Base-by-base conservation (phyloP, 2,888 invertebrate genomes). In the Eupithecia vulgata region DNA sequence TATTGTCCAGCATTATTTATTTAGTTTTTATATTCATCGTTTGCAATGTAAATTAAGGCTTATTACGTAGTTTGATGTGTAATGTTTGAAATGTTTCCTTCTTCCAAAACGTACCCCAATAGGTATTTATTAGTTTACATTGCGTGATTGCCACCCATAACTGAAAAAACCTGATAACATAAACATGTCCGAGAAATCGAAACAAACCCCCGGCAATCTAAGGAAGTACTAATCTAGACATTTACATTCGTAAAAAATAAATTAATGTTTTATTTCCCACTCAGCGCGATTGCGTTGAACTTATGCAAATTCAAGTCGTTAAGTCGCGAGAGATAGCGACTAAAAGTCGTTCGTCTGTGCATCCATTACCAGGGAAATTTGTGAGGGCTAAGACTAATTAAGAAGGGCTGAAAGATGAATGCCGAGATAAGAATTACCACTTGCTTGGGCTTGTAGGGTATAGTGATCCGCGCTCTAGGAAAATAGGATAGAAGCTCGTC, bases 391-490 rank as follows among this genome's bases (percentile, higher is more conserved):
- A 85, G 88, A 88, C 88, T 91, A 91, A 91, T 91, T 91, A 91
- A 90, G 91, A 87, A 87, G 88, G 86, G 84, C 83, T 87, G 89
- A 89, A 88, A 89, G 91, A 91, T 91, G 90, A 87, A 89, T 88
- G 82, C 83, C 79, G 76, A 82, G 90, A 90, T 91, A 90, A 90
- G 90, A 88, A 89, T 88, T 88, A 90, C 87, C 85, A 85, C 85
- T 85, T 40, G 65, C 37, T 35, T 17, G 21, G 62, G 35, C n/a
- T 37, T 64, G 62, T 37, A 64, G 62, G 35, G 62, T n/a, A 35
- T 17, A 34, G 8, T 35, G 17, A 52, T 3, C 8, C n/a, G n/a
- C 3, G 48, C 48, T 5, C 48, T 48, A 48, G n/a, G 48, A n/a
- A 1, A 57, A 57, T 25, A 3, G 25, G 57, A 25, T 21, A 57